These are phyloP conservation scores for Stenodema calcarata DNA, from an alignment of 2,888 invertebrate species.

Conservation along the genomic window DNA sequence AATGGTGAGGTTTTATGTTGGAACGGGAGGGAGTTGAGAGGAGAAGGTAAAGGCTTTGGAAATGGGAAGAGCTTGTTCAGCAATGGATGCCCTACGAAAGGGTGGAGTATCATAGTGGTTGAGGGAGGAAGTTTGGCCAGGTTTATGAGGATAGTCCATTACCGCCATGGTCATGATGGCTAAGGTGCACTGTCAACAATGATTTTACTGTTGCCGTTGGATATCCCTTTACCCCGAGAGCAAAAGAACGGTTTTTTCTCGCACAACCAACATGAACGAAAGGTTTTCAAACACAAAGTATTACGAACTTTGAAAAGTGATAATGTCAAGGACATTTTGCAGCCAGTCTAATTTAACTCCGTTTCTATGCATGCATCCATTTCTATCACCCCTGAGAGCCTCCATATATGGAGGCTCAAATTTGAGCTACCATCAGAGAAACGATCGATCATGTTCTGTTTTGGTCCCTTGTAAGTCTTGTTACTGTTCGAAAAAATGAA, in stretches of 20 bases:
- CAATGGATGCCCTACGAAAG: not conserved
- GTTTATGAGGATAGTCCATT: slow-evolving; percentile 29
- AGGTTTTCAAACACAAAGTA: not conserved
- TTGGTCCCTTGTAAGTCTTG: too few species aligned
- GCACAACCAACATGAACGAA: not conserved
- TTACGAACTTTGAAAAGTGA: too few species aligned
- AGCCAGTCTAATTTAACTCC: too few species aligned
- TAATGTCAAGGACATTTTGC: too few species aligned
- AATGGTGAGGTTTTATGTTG: slow-evolving; percentile 29
- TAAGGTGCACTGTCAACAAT: slow-evolving; percentile 18
- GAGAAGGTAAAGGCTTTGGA: not conserved
- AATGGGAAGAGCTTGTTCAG: not conserved
- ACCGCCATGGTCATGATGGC: slow-evolving; percentile 14
- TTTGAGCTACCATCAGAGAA: too few species aligned
- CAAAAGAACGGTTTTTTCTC: not conserved
- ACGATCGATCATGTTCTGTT: too few species aligned
- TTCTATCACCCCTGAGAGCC: too few species aligned
- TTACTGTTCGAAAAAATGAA: too few species aligned
- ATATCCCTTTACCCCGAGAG: not conserved
- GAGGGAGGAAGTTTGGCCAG: not conserved
- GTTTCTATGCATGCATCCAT: too few species aligned
- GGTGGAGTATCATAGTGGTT: not conserved
- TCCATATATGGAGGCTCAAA: too few species aligned
- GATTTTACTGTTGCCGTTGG: slow-evolving; percentile 17
- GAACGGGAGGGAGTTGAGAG: not conserved